Evolutionary conservation across 1,140 invertebrate species (phyloP).

Genomic region (Drosophila murphyi): DNA sequence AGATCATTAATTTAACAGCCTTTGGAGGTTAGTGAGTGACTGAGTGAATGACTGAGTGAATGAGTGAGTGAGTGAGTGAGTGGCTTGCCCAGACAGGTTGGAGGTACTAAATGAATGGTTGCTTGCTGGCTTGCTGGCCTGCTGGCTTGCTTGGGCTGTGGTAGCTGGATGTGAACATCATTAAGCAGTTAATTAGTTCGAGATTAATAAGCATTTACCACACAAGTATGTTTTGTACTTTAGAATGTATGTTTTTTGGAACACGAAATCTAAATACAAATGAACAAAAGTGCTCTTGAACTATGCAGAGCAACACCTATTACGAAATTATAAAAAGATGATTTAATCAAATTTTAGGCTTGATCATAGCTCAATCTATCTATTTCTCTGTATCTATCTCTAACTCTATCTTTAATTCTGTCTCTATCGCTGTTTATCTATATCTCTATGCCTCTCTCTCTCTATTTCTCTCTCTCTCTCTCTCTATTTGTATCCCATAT

Average conservation of each 20-base stretch:
- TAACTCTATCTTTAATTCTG: too few relatives aligned
- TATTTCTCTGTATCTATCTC: too few relatives aligned
- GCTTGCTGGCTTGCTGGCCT: conserved; percentile 11
- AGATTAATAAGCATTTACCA: conserved; percentile 3
- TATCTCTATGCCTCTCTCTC: too few relatives aligned
- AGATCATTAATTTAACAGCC: conserved; percentile 73
- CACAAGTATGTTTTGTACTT: background rate
- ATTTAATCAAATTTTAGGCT: background rate
- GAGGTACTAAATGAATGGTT: conserved; percentile 34
- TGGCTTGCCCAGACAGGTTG: conserved; percentile 64
- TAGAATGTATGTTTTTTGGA: conserved; percentile 32
- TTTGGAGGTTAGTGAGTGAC: conserved; percentile 71
- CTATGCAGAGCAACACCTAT: background rate
- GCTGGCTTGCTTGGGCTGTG: conserved; percentile 10
- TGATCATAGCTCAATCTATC: background rate
- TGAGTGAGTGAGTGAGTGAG: conserved; percentile 43
- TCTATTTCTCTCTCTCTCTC: too few relatives aligned
- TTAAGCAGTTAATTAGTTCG: conserved; percentile 52
- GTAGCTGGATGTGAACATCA: conserved; percentile 56
- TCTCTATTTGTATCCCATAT: background rate
- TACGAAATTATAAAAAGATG: background rate
- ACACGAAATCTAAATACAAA: background rate
- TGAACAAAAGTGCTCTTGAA: background rate
- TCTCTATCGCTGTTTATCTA: too few relatives aligned
- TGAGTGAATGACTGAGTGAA: conserved; percentile 10